Evolutionary conservation across 2,113 vertebrate genomes (phyloP).

Genomic region (Castor canadensis): DNA sequence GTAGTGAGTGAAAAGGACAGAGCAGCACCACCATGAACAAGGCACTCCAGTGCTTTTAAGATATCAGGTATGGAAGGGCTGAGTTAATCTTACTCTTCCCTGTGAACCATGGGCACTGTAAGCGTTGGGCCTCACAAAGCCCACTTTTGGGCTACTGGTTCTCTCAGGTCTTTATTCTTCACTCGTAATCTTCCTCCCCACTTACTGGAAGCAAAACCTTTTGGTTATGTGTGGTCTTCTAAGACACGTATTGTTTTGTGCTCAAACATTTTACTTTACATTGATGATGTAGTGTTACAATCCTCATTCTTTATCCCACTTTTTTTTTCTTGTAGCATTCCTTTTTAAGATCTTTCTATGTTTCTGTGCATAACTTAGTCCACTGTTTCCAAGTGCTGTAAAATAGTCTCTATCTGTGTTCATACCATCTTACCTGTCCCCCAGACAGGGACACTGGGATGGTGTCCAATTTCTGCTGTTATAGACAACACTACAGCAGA

Average conservation of each 20-base stretch:
- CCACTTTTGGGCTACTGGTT: not conserved
- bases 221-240: not conserved
- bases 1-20: not conserved
- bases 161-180: not conserved
- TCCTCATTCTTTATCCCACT: not conserved
- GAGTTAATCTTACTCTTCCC: not conserved
- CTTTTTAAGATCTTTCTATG: not conserved
- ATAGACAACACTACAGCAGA: not conserved
- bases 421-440: not conserved
- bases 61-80: not conserved
- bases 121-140: not conserved
- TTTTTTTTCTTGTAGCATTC: not conserved
- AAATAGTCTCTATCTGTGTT: not conserved
- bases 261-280: not conserved
- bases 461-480: not conserved
- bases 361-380: not conserved
- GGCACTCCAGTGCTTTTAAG: not conserved
- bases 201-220: not conserved
- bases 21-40: not conserved
- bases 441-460: not conserved
- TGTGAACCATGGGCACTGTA: not conserved
- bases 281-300: not conserved
- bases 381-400: not conserved
- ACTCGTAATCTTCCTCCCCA: not conserved
- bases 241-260: not conserved